Conservation (phyloP, 2,888 invertebrate genomes). For the Phoenoteleia sp. region DNA sequence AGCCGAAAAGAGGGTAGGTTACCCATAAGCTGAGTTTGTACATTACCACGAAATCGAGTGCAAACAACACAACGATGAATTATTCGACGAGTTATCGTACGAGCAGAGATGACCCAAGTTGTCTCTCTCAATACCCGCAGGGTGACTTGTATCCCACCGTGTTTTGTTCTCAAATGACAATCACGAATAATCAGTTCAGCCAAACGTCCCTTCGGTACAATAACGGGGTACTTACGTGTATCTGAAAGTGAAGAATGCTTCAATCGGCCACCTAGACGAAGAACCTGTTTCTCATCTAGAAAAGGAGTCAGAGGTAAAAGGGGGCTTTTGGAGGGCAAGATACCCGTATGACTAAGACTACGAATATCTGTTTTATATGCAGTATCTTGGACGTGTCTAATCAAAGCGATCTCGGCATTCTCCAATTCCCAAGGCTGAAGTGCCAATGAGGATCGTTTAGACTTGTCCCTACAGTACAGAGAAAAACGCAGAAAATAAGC, state of each 20-base stretch:
- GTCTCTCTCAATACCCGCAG: conserved; percentile 31
- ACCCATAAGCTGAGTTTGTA: conserved; percentile 27
- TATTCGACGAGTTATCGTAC: not conserved
- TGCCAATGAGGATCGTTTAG: not conserved
- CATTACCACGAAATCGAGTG: not conserved
- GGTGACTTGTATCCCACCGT: conserved; percentile 53
- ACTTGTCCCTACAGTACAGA: not conserved
- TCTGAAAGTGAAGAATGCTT: conserved; percentile 36
- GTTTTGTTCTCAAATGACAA: conserved; percentile 35
- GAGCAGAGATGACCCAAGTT: conserved; percentile 34
- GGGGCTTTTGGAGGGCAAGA: not conserved
- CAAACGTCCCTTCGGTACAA: conserved; percentile 25
- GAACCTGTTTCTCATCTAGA: not conserved
- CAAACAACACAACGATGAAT: conserved; percentile 9
- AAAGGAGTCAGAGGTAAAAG: not conserved
- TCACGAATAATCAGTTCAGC: not conserved
- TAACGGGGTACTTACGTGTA: conserved; percentile 45
- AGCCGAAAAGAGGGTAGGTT: conserved; percentile 28
- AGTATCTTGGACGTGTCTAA: not conserved
- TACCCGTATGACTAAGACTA: not conserved
- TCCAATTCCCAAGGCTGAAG: not conserved
- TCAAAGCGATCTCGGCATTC: not conserved
- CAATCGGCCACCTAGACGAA: conserved; percentile 70
- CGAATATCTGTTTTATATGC: not conserved
- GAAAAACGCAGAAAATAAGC: not conserved